A percentile compares a stretch with the other conserved stretches of the same genome.
phyloP scores from a whole-genome alignment of 2,113 vertebrate species.

The Mesembrinibis cayennensis region DNA sequence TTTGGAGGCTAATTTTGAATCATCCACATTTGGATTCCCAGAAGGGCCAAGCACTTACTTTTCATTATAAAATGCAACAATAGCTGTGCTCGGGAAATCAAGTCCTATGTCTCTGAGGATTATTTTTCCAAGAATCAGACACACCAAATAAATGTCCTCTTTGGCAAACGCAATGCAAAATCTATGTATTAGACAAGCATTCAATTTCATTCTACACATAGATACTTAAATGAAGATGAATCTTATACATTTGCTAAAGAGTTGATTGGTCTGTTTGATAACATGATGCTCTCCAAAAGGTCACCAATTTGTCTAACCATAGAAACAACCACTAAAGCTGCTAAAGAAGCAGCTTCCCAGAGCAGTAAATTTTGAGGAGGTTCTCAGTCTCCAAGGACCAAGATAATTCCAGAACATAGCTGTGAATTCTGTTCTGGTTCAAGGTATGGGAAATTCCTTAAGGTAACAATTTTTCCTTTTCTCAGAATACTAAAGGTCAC shows the following conservation, averaged over 20 bases:
- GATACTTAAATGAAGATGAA: conserved; percentile 49
- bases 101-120: conserved; percentile 19
- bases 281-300: conserved; percentile 42
- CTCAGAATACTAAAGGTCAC: conserved; percentile 45
- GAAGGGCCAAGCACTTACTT: conserved; percentile 37
- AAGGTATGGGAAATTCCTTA: conserved; percentile 49
- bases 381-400: conserved; percentile 11
- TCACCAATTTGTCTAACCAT: conserved; percentile 46
- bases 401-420: conserved; percentile 43
- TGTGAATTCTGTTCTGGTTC: conserved; percentile 45
- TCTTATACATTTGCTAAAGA: conserved; percentile 34
- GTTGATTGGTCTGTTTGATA: conserved; percentile 48
- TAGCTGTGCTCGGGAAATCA: conserved; percentile 38
- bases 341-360: conserved; percentile 9
- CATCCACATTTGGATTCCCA: not conserved
- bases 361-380: conserved; percentile 56
- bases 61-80: conserved; percentile 23
- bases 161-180: conserved; percentile 25
- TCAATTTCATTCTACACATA: conserved; percentile 39
- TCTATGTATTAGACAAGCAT: conserved; percentile 38
- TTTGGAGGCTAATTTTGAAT: conserved; percentile 20
- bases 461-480: conserved; percentile 55
- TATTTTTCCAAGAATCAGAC: conserved; percentile 49
- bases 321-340: conserved; percentile 32
- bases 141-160: conserved; percentile 25